Percentiles rank a stretch among this genome's conserved stretches.
phyloP scores from a whole-genome alignment of 1,140 invertebrate genomes.

The Ceratosolen fusciceps region DNA sequence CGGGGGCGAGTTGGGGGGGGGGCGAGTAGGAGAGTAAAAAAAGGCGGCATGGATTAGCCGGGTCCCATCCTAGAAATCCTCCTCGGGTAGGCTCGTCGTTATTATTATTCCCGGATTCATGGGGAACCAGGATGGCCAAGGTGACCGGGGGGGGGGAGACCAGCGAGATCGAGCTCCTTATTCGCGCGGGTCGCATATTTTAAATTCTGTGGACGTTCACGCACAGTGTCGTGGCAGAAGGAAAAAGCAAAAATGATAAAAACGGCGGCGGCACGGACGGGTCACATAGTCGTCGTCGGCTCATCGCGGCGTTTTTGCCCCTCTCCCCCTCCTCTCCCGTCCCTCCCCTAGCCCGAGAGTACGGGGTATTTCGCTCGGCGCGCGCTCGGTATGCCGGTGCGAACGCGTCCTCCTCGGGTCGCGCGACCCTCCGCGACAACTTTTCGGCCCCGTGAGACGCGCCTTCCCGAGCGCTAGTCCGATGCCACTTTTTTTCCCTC shows the following conservation, averaged over 20 bases:
- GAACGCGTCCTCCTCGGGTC: background rate
- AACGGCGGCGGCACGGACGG: slow-evolving; percentile 48
- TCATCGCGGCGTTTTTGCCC: slow-evolving; percentile 32
- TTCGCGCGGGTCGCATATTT: slow-evolving; percentile 66
- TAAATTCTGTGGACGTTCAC: slow-evolving; percentile 66
- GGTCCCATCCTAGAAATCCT: no score
- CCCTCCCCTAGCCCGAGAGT: no score
- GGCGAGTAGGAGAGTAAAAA: background rate
- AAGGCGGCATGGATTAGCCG: no score
- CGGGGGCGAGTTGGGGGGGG: background rate
- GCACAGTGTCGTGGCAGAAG: slow-evolving; percentile 27
- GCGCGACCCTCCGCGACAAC: slow-evolving; percentile 34
- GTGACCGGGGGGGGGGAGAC: no score
- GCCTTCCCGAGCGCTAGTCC: slow-evolving; percentile 6
- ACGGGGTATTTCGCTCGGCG: slow-evolving; percentile 26
- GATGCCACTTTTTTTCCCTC: slow-evolving; percentile 16
- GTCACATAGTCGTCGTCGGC: slow-evolving; percentile 26
- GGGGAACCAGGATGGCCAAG: background rate
- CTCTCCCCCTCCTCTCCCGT: no score
- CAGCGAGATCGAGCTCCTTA: slow-evolving; percentile 6
- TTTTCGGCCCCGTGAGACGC: slow-evolving; percentile 35
- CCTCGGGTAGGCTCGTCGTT: no score
- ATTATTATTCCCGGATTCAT: background rate
- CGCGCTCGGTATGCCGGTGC: slow-evolving; percentile 33
- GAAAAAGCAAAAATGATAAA: slow-evolving; percentile 6